These are phyloP conservation scores for Tachysurus fulvidraco DNA, from an alignment of 2,113 vertebrate species.

Conservation along the genomic window DNA sequence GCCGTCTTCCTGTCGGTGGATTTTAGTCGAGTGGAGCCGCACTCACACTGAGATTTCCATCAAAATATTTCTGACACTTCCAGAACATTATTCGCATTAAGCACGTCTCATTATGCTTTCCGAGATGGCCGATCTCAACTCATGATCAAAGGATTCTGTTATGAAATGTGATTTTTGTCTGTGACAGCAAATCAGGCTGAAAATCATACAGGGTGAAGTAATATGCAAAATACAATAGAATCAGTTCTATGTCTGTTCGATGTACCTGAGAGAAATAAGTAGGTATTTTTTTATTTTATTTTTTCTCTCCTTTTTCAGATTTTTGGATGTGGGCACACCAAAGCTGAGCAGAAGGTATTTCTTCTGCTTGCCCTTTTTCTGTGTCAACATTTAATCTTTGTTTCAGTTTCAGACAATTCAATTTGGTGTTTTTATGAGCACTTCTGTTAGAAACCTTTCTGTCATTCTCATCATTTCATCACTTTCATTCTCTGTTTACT, in stretches of 20 bases:
- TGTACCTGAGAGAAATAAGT: constrained; percentile 4
- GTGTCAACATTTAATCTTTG: background rate
- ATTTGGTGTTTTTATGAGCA: background rate
- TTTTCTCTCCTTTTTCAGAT: constrained; percentile 45
- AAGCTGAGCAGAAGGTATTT: constrained; percentile 75
- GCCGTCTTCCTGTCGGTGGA: background rate
- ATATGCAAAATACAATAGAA: background rate
- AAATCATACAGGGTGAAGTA: background rate
- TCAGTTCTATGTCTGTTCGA: background rate
- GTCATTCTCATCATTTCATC: background rate
- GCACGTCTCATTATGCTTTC: background rate
- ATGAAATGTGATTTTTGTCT: background rate
- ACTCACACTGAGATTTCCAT: background rate
- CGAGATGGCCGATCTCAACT: background rate
- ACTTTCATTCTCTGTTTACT: background rate
- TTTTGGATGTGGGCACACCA: constrained; percentile 72
- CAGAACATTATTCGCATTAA: background rate
- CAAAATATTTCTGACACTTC: background rate
- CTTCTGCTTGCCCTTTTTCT: constrained; percentile 17
- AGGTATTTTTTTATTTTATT: constrained; percentile 43
- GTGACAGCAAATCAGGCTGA: background rate
- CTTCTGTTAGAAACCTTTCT: background rate
- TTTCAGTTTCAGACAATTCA: background rate
- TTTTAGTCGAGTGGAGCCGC: background rate
- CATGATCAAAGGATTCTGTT: background rate